Conservation (phyloP, 2,113 vertebrate genomes). For the human region DNA sequence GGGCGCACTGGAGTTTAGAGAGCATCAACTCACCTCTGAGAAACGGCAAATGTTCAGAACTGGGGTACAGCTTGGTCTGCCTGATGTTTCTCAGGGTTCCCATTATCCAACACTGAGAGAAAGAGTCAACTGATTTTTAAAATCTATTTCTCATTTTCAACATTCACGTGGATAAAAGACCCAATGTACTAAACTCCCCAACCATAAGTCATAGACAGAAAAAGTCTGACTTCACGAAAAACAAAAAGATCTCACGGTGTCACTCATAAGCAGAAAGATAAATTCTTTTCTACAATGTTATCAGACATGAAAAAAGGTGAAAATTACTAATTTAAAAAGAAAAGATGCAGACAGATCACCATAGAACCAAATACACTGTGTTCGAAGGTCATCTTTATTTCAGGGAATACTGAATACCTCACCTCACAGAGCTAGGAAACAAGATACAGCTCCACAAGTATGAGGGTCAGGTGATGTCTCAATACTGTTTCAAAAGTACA, state of each 20-base stretch:
- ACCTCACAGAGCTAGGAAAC: background rate
- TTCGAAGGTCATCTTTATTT: slow-evolving; percentile 18
- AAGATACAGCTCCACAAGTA: background rate
- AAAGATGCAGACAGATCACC: background rate
- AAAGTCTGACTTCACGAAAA: slow-evolving; percentile 16
- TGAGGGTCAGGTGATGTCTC: background rate
- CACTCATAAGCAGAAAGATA: background rate
- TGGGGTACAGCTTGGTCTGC: background rate
- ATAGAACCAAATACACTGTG: background rate
- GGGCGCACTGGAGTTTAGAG: background rate
- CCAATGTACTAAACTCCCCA: background rate
- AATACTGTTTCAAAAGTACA: background rate
- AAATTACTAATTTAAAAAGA: background rate
- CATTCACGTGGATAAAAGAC: background rate
- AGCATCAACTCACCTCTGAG: background rate
- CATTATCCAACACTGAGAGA: background rate
- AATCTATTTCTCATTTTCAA: background rate
- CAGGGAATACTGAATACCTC: background rate
- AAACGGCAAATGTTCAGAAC: background rate
- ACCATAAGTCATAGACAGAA: background rate
- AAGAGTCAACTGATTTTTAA: background rate
- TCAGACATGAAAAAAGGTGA: background rate
- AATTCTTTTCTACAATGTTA: background rate
- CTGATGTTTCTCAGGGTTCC: background rate
- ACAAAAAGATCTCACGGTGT: background rate